Evolutionary conservation across 2,888 invertebrate genomes (phyloP).

Genomic region (Dicranocentrus wangi): DNA sequence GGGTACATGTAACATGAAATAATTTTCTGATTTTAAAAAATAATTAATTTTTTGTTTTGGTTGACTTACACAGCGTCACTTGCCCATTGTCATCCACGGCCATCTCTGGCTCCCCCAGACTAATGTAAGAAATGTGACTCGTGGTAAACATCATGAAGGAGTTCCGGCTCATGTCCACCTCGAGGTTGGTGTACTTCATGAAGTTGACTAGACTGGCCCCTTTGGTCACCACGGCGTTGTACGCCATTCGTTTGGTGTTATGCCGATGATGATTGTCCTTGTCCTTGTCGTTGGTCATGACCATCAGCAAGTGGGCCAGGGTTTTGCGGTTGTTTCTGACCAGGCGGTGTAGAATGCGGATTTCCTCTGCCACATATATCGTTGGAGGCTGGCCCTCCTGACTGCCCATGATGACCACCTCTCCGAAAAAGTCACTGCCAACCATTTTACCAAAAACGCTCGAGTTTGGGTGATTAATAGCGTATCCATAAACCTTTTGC

Average conservation of each 20-base stretch:
- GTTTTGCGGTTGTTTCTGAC: constrained; percentile 64
- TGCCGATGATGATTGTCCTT: no score
- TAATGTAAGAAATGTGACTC: constrained; percentile 68
- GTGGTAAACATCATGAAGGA: constrained; percentile 68
- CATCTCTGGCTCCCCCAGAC: constrained; percentile 62
- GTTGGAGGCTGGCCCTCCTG: not conserved
- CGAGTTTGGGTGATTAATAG: constrained; percentile 54
- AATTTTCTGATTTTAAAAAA: no score
- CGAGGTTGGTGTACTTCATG: constrained; percentile 47
- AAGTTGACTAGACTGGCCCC: constrained; percentile 67
- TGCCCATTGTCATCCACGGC: constrained; percentile 66
- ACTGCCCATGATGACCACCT: constrained; percentile 53
- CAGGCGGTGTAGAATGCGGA: constrained; percentile 61
- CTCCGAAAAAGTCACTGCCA: constrained; percentile 68
- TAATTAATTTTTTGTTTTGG: no score
- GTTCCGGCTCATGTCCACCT: constrained; percentile 2
- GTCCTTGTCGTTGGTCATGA: constrained; percentile 55
- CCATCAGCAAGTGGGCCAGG: constrained; percentile 64
- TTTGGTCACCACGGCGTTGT: constrained; percentile 70
- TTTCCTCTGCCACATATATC: constrained; percentile 69
- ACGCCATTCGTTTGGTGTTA: constrained; percentile 16
- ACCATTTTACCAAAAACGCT: constrained; percentile 64
- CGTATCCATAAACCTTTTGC: constrained; percentile 66
- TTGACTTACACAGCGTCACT: constrained; percentile 62
- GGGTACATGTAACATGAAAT: no score